Evolutionary conservation across 2,113 vertebrate species (phyloP), one percentile per base, ranked within the genome.

Genomic region (Cygnus buccinator): DNA sequence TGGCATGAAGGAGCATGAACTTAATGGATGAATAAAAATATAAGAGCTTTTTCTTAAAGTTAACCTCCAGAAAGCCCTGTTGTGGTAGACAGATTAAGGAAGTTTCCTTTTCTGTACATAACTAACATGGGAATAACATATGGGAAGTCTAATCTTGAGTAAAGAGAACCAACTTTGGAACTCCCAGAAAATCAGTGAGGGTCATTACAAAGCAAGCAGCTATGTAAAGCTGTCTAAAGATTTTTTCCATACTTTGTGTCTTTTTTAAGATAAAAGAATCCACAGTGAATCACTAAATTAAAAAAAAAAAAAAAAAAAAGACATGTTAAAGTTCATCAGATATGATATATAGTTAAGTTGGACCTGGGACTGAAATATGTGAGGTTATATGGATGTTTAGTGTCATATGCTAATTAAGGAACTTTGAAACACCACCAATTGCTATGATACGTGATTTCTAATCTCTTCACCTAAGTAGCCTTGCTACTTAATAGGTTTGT

Each of bases 21-120:
- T 48, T 94, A 73, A 84, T 10, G 50, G 67, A 86, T 89, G 82
- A 97, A 89, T 86, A 83, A 85, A 92, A 92, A 75, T 82, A 94
- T 93, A 94, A 88, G 72, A 87, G 73, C 18, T 91, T 90, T 79
- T 70, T 76, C 89, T 95, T 61, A 93, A 84, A 95, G 91, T 73
- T 97, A 95, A 75, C 57, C 59, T 94, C 35, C 74, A 89, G 66
- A 74, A 95, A 94, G 12, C 31, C 19, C 52, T 76, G 65, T 72
- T 90, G 72, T 78, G 48, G 52, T 43, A 87, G 57, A 39, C 4
- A 81, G 61, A 81, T 87, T 72, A 81, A 87, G 70, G 48, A 84
- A 95, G 26, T 92, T 93, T 93, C 73, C 65, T 96, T 93, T 93
- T 93, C 86, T 93, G 66, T 48, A 35, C 37, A 25, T 67, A 94